phyloP scores from a whole-genome alignment of 2,797 vertebrate species.

The Acestrorhynchus altus region DNA sequence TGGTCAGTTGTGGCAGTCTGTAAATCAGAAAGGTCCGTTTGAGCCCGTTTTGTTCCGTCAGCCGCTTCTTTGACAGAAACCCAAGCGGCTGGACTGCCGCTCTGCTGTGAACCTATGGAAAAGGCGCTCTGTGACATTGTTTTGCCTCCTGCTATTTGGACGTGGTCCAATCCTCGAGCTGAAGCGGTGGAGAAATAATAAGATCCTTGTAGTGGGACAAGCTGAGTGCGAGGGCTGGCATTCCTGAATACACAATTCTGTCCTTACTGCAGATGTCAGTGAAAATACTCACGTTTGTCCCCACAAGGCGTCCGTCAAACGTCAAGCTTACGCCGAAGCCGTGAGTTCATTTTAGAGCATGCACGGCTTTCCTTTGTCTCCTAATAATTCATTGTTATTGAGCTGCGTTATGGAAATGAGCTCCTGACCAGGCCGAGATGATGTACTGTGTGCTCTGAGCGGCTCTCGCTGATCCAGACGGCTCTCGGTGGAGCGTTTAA shows the following conservation, averaged over 20 bases:
- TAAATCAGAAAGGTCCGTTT: neutral
- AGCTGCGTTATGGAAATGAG: neutral
- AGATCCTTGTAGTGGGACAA: conserved; percentile 64
- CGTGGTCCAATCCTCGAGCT: conserved; percentile 56
- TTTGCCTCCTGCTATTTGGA: conserved; percentile 61
- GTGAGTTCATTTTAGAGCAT: neutral
- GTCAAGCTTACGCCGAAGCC: conserved; percentile 46
- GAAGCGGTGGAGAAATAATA: conserved; percentile 62
- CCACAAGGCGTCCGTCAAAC: conserved; percentile 43
- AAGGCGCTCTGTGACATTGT: conserved; percentile 63
- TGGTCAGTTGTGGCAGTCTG: neutral
- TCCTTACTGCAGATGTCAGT: conserved; percentile 62
- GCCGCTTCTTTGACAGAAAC: conserved; percentile 21
- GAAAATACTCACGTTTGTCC: conserved; percentile 52
- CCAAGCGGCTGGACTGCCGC: conserved; percentile 33
- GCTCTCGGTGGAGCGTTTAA: no score
- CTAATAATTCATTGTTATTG: neutral
- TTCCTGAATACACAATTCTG: conserved; percentile 64
- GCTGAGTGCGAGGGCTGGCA: conserved; percentile 63
- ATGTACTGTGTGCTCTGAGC: no score
- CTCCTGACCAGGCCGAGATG: neutral
- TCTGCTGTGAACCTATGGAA: conserved; percentile 62
- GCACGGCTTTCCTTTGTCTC: neutral
- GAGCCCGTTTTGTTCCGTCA: conserved; percentile 10
- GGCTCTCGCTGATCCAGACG: no score